phyloP scores from a whole-genome alignment of 2,888 invertebrate species.

The Nymphalis urticae region DNA sequence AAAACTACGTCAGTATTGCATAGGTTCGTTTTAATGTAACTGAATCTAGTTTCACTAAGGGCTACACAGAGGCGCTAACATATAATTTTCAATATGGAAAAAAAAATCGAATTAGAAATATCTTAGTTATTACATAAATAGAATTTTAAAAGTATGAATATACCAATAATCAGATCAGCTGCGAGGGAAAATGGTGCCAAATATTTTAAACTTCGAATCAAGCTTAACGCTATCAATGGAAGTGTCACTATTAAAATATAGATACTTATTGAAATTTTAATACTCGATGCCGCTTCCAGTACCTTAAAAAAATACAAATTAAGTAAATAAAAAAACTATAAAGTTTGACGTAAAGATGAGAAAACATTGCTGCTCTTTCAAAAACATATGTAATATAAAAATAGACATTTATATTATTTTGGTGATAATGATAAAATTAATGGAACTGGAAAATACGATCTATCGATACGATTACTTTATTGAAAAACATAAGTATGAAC shows the following conservation, averaged over 20 bases:
- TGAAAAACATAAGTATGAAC: constrained; percentile 40
- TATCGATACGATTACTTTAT: too few relatives aligned
- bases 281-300: constrained; percentile 46
- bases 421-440: too few relatives aligned
- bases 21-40: neutral
- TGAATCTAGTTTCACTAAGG: neutral
- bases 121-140: too few relatives aligned
- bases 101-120: too few relatives aligned
- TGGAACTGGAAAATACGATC: too few relatives aligned
- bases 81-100: neutral
- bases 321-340: neutral
- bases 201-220: constrained; percentile 59
- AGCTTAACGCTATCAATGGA: constrained; percentile 52
- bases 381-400: too few relatives aligned
- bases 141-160: constrained; percentile 19
- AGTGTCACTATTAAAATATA: constrained; percentile 53
- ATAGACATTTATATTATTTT: too few relatives aligned
- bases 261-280: constrained; percentile 44
- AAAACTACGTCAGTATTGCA: neutral
- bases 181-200: constrained; percentile 59
- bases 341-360: too few relatives aligned
- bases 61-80: neutral
- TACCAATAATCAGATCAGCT: constrained; percentile 61
- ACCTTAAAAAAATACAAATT: constrained; percentile 45
- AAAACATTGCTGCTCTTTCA: too few relatives aligned